Evolutionary conservation across 92 coral and sea anemone genomes (phyloP).

Genomic region (Siderastrea radians): DNA sequence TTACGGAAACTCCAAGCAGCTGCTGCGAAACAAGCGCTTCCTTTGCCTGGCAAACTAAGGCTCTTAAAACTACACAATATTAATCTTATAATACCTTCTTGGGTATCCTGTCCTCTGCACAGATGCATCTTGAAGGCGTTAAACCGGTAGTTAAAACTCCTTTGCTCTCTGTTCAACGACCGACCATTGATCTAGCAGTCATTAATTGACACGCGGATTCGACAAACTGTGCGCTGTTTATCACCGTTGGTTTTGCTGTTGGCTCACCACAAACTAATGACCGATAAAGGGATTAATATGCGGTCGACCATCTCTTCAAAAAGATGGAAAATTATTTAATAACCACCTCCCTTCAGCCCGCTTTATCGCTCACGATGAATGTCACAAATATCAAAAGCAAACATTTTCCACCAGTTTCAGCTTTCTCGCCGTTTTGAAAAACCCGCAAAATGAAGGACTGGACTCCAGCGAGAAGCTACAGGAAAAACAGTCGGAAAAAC

Average conservation of each 20-base stretch:
- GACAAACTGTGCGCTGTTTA: not conserved
- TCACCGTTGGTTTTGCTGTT: not conserved
- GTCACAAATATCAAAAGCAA: not conserved
- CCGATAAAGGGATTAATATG: not conserved
- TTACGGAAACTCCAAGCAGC: conserved; percentile 49
- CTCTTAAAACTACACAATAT: conserved; percentile 9
- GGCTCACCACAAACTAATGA: conserved; percentile 23
- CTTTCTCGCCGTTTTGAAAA: conserved; percentile 7
- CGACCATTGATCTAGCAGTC: not conserved
- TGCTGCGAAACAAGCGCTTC: not conserved
- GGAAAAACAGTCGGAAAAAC: too few relatives aligned
- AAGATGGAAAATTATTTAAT: conserved; percentile 8
- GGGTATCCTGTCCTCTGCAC: conserved; percentile 26
- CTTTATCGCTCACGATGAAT: not conserved
- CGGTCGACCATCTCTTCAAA: not conserved
- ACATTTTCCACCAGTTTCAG: conserved; percentile 16
- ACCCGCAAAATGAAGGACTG: conserved; percentile 26
- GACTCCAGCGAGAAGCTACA: conserved; percentile 6
- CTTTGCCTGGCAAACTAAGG: not conserved
- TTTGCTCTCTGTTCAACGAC: not conserved
- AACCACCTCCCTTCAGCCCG: not conserved
- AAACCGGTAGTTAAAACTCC: not conserved
- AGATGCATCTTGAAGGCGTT: conserved; percentile 40
- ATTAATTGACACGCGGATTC: not conserved
- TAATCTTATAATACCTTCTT: conserved; percentile 37